Percentiles rank a stretch among this genome's conserved stretches.
phyloP scores from a whole-genome alignment of 2,113 vertebrate genomes.

The Limnothrissa miodon region DNA sequence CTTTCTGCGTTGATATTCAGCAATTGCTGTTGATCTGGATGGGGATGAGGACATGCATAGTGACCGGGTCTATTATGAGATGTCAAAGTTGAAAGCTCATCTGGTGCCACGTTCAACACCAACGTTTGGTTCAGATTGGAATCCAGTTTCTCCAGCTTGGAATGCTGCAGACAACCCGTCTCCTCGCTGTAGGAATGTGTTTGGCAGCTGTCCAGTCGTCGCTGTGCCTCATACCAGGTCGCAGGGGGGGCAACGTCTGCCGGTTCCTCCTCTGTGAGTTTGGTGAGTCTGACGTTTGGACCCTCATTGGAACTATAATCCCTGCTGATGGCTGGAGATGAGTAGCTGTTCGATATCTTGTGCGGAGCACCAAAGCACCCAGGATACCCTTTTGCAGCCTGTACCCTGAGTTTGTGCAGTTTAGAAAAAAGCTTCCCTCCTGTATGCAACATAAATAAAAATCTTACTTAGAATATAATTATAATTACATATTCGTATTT shows the following conservation, averaged over 20 bases:
- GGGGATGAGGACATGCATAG: constrained; percentile 53
- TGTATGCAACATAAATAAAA: constrained; percentile 47
- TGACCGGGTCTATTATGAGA: constrained; percentile 67
- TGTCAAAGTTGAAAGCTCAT: constrained; percentile 60
- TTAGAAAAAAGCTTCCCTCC: constrained; percentile 89
- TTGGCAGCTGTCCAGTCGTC: constrained; percentile 65
- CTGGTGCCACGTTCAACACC: constrained; percentile 45
- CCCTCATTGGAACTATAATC: constrained; percentile 57
- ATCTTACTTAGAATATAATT: too few relatives aligned
- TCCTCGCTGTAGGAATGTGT: constrained; percentile 75
- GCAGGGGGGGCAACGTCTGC: constrained; percentile 53
- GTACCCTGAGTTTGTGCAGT: constrained; percentile 67
- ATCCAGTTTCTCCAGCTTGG: constrained; percentile 51
- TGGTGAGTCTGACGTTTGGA: not conserved
- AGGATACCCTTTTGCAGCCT: constrained; percentile 66
- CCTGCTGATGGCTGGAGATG: constrained; percentile 58
- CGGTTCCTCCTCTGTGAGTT: constrained; percentile 33
- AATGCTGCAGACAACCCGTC: constrained; percentile 71
- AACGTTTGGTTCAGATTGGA: constrained; percentile 36
- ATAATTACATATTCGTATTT: not conserved
- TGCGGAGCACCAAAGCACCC: constrained; percentile 61
- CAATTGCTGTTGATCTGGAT: not conserved
- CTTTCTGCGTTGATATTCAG: not conserved
- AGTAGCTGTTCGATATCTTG: constrained; percentile 63
- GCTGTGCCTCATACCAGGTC: constrained; percentile 68